These are phyloP conservation scores for Cotesia glomerata DNA, from an alignment of 1,140 invertebrate species.

Conservation along the genomic window DNA sequence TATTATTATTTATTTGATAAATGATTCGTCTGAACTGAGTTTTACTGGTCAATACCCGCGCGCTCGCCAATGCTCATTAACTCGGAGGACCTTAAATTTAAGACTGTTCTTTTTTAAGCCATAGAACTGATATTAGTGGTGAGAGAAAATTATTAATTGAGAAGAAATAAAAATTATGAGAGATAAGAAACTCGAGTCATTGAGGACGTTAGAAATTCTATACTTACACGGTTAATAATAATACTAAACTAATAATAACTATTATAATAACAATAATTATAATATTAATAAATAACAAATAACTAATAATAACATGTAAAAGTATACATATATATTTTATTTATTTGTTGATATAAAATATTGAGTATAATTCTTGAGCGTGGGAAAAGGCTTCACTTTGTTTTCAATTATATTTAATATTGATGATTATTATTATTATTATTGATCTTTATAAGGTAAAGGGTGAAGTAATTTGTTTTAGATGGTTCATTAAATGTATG, in stretches of 20 bases:
- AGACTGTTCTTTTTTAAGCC: slow-evolving; percentile 53
- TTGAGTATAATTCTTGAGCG: background rate
- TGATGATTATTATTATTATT: background rate
- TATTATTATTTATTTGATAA: background rate
- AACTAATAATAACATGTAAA: slow-evolving; percentile 1
- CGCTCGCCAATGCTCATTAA: slow-evolving; percentile 32
- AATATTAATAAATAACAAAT: too few relatives aligned
- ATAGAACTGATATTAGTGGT: slow-evolving; percentile 52
- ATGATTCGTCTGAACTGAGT: slow-evolving; percentile 16
- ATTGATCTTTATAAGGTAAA: slow-evolving; percentile 5
- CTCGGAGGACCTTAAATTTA: slow-evolving; percentile 42
- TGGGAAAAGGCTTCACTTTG: too few relatives aligned
- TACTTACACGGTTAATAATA: slow-evolving; percentile 5
- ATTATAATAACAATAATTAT: background rate
- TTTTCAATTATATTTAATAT: background rate
- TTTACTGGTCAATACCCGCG: slow-evolving; percentile 24
- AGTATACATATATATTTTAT: slow-evolving; percentile 6
- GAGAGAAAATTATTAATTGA: slow-evolving; percentile 24
- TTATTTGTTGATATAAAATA: background rate
- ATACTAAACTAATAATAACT: too few relatives aligned
- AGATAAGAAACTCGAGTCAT: background rate
- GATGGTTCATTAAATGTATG: background rate
- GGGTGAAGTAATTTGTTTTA: background rate
- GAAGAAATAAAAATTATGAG: slow-evolving; percentile 14
- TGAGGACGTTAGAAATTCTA: background rate